Percentiles rank a stretch among this genome's conserved stretches.
phyloP scores from a whole-genome alignment of 2,797 vertebrate genomes.

The Zalophus californianus region DNA sequence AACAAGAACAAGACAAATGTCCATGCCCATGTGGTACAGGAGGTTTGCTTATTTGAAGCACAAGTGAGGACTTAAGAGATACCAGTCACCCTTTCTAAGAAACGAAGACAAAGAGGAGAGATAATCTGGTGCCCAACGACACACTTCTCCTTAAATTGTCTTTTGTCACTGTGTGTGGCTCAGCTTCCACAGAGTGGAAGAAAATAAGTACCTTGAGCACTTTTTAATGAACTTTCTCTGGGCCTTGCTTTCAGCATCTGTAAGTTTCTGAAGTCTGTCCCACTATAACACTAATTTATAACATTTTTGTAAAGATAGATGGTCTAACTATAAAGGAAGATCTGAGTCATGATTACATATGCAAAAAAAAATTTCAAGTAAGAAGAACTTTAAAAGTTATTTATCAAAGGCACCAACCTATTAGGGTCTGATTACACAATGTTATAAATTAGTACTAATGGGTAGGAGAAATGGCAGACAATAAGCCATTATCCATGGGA shows the following conservation, averaged over 20 bases:
- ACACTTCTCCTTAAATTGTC: background rate
- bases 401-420: conserved; percentile 2
- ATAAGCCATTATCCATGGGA: background rate
- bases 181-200: background rate
- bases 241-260: background rate
- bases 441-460: background rate
- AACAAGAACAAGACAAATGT: background rate
- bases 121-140: background rate
- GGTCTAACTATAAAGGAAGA: background rate
- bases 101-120: background rate
- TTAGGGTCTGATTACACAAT: background rate
- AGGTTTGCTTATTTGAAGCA: background rate
- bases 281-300: background rate
- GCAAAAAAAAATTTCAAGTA: background rate
- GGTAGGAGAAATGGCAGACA: background rate
- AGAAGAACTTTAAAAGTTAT: conserved; percentile 46
- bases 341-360: background rate
- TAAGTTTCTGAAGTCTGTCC: conserved; percentile 20
- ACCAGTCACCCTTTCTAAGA: background rate
- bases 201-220: background rate
- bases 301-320: conserved; percentile 50
- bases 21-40: background rate
- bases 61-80: background rate
- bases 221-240: conserved; percentile 3
- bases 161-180: background rate